phyloP scores from a whole-genome alignment of 64 coral and sea anemone genomes.

The Porites australiensis region DNA sequence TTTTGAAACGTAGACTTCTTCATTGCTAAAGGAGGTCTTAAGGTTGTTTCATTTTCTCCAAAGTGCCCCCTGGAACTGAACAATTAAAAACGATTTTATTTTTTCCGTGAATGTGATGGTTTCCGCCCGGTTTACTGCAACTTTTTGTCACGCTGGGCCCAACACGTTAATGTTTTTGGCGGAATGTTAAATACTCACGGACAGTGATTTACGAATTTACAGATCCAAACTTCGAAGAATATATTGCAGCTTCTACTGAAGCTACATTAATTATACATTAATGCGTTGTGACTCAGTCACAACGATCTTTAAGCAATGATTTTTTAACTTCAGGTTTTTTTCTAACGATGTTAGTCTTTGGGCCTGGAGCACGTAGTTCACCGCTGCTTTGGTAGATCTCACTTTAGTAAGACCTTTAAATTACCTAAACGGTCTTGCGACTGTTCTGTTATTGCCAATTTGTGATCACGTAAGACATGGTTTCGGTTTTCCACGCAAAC shows the following conservation, averaged over 20 bases:
- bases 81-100: conserved; percentile 8
- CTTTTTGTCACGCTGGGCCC: background rate
- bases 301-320: background rate
- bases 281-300: background rate
- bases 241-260: conserved; percentile 1
- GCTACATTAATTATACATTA: background rate
- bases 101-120: background rate
- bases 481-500: too few relatives aligned
- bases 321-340: background rate
- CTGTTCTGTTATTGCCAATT: background rate
- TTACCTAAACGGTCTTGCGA: background rate
- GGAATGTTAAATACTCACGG: background rate
- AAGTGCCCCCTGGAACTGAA: background rate
- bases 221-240: background rate
- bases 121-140: background rate
- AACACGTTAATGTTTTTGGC: conserved; percentile 7
- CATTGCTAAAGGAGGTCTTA: conserved; percentile 9
- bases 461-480: background rate
- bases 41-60: conserved; percentile 1
- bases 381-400: conserved; percentile 9
- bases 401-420: conserved; percentile 4
- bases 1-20: background rate
- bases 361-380: background rate
- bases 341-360: background rate
- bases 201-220: background rate